Base-by-base conservation (phyloP, 2,888 invertebrate genomes). In the Mamestra brassicae region DNA sequence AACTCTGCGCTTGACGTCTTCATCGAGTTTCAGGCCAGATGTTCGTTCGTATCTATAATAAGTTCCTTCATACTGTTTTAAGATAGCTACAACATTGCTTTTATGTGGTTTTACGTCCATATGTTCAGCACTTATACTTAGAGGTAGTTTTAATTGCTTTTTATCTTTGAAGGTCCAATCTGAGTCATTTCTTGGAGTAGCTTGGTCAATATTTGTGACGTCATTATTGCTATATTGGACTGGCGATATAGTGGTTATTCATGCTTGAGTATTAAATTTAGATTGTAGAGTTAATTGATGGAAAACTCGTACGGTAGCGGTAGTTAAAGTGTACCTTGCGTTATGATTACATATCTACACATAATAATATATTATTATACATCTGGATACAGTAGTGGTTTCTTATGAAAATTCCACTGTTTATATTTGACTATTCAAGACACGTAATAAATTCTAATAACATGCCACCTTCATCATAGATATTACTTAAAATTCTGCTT, bases 21-120 rank as follows among this genome's bases (percentile, higher is more conserved):
- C 84, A 86, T 85, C 81, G 71, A 69, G 76, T 71, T 79, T 81
- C 57, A 80, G 70, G 74, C 87, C 89, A 88, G 89, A 89, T 89
- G 89, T 88, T 85, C 47, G 55, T 67, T 60, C 58, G 38, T 80
- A 79, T 83, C 81, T 86, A 75, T 76, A 77, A 76, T 77, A 85
- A 79, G 76, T 81, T 80, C 61, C 73, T 79, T 71, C 76, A 76
- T 79, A 84, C 76, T 26, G 55, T 71, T 79, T 65, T 63, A 57
- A 84, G 63, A 81, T 74, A 72, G 65, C 54, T 70, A 54, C 52
- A 64, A 15, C 45, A 63, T 61, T 70, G 62, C 58, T 71, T 74
- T 69, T 57, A 68, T 69, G 61, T 84, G 58, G 52, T 74, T 81
- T 62, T 69, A 72, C 47, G 55, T 72, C 74, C 87, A 87, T 68